Evolutionary conservation across 2,888 invertebrate genomes (phyloP).

Genomic region (Heteropelma amictum): DNA sequence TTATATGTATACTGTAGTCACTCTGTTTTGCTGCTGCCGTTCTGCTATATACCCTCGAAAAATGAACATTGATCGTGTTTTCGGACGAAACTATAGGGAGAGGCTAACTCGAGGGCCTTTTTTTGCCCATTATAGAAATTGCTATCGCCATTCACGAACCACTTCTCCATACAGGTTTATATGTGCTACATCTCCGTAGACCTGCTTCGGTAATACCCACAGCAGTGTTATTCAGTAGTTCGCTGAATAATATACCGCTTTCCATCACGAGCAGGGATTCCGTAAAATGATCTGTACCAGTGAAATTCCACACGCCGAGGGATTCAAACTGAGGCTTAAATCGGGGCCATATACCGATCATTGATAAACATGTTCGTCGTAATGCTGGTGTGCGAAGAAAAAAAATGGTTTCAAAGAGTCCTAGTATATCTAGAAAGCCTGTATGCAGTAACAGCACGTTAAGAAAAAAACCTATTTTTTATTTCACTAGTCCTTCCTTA

Average conservation of each 20-base stretch:
- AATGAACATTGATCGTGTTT: constrained; percentile 13
- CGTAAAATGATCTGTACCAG: constrained; percentile 34
- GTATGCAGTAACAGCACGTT: background rate
- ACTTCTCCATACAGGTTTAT: background rate
- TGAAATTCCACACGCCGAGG: constrained; percentile 31
- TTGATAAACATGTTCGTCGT: background rate
- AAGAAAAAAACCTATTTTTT: constrained; percentile 4
- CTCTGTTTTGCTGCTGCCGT: constrained; percentile 3
- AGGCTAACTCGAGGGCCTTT: constrained; percentile 32
- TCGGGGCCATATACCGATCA: constrained; percentile 22
- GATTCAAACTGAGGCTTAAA: constrained; percentile 5
- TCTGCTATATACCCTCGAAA: background rate
- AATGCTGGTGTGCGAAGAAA: constrained; percentile 1
- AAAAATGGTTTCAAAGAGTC: background rate
- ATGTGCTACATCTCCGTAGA: background rate
- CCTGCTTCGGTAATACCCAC: background rate
- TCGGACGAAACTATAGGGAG: constrained; percentile 11
- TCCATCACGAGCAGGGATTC: constrained; percentile 8
- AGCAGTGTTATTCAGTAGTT: constrained; percentile 29
- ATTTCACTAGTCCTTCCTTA: background rate
- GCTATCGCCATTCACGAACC: constrained; percentile 39
- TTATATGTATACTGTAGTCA: constrained; percentile 12
- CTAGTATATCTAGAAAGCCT: too few relatives aligned
- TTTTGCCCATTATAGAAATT: constrained; percentile 51
- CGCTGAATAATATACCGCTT: constrained; percentile 12